Evolutionary conservation across 2,888 invertebrate species (phyloP).

Genomic region (Meteorus cinctellus): DNA sequence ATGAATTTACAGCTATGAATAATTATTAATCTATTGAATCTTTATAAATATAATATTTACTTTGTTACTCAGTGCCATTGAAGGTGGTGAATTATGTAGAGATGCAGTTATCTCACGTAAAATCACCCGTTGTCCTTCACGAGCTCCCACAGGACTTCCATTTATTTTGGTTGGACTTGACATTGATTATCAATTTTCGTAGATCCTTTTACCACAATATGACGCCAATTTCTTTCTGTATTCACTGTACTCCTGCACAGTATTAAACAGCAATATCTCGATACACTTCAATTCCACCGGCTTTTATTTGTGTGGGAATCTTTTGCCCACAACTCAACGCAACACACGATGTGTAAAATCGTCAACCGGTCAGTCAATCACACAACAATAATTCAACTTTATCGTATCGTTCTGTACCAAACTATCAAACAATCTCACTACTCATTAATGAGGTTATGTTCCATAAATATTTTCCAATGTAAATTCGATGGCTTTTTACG

Average conservation of each 20-base stretch:
- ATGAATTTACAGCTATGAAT: neutral
- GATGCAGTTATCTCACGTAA: slow-evolving; percentile 66
- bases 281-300: too few relatives aligned
- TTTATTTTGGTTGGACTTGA: slow-evolving; percentile 58
- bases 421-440: too few relatives aligned
- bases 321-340: too few relatives aligned
- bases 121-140: slow-evolving; percentile 64
- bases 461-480: too few relatives aligned
- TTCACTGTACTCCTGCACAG: neutral
- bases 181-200: slow-evolving; percentile 51
- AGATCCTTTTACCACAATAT: neutral
- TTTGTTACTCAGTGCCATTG: slow-evolving; percentile 55
- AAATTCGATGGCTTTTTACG: neutral
- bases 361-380: too few relatives aligned
- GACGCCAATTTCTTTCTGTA: neutral
- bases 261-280: too few relatives aligned
- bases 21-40: neutral
- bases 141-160: slow-evolving; percentile 50
- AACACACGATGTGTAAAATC: too few relatives aligned
- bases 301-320: too few relatives aligned
- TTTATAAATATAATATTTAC: slow-evolving; percentile 49
- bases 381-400: too few relatives aligned
- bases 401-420: too few relatives aligned
- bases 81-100: slow-evolving; percentile 63
- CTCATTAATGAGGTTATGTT: too few relatives aligned